Evolutionary conservation across 2,888 invertebrate genomes (phyloP), one percentile per base, ranked within the genome.

Genomic region (Yponomeuta malinellus): DNA sequence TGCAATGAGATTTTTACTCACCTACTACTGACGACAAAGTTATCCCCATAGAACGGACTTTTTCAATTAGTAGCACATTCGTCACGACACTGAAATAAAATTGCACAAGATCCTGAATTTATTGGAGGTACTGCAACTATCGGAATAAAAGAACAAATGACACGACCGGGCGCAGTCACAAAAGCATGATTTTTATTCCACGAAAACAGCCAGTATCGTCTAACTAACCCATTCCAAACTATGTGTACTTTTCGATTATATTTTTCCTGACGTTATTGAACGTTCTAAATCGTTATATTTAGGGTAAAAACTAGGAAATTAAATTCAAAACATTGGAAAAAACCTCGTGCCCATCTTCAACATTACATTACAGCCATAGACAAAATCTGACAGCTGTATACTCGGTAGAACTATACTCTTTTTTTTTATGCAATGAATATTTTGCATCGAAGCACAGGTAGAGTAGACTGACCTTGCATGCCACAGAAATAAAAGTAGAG

Each of bases 1-100:
- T 59, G 65, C 65, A 65, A 31, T 64, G 64, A 23, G 3, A 33
- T 64, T 10, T 10, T 71, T 73, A 78, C 85, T 83, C 77, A 89
- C 89, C 87, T 81, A 78, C 75, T 79, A 59, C 52, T 52, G 71
- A 75, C 74, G 73, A 71, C 72, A 77, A 80, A 76, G 74, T 75
- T 79, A 79, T 80, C 77, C 77, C 83, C 83, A 83, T 84, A 84
- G 77, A 79, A 79, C 74, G 75, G 9, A 70, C 74, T 65, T 73
- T 74, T 15, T 79, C 74, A 81, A 74, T 79, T 78, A 81, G 81
- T 81, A 74, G 73, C 78, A 71, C 48, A 64, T 71, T 59, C n/a
- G 33, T 66, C 66, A 66, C 37, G 12, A 66, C 15, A 66, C 33
- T 66, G 66, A 37, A 66, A 66, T n/a, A 64, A 64, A 64, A 64